Conservation (phyloP, 1,140 invertebrate species). For the Bombus balteatus region DNA sequence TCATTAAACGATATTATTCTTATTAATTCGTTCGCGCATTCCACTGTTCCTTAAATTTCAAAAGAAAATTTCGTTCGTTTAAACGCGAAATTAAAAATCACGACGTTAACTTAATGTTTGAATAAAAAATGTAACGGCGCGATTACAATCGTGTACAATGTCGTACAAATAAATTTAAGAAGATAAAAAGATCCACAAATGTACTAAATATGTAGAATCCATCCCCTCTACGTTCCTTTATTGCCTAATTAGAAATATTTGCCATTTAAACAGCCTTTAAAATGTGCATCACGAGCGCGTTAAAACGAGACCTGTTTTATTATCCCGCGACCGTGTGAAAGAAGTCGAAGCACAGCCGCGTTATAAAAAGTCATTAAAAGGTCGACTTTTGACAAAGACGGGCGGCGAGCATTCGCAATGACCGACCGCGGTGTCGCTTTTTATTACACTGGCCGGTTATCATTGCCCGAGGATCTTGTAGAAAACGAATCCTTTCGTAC, state of each 20-base stretch:
- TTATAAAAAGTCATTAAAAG: constrained; percentile 38
- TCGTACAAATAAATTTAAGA: no score
- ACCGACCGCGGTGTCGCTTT: constrained; percentile 46
- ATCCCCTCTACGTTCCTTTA: neutral
- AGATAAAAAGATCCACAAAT: no score
- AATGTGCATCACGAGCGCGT: neutral
- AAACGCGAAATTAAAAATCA: no score
- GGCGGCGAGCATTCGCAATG: constrained; percentile 29
- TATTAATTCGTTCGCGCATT: no score
- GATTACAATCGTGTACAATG: no score
- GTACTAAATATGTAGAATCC: neutral
- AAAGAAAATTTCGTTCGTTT: no score
- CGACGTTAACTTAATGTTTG: no score
- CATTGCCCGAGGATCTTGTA: constrained; percentile 68
- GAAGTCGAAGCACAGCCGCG: neutral
- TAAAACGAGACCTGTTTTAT: constrained; percentile 40
- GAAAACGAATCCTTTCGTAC: constrained; percentile 31
- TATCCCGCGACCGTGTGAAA: constrained; percentile 41
- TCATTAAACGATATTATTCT: no score
- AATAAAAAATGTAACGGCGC: no score
- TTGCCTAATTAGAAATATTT: neutral
- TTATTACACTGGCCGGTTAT: constrained; percentile 72
- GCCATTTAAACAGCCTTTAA: neutral
- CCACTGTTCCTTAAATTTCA: no score
- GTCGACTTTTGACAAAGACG: constrained; percentile 52